Evolutionary conservation across 35 echinoderm and acorn worm genomes (phyloP), one percentile per base, ranked within the genome.

Genomic region (Anneissia japonica): DNA sequence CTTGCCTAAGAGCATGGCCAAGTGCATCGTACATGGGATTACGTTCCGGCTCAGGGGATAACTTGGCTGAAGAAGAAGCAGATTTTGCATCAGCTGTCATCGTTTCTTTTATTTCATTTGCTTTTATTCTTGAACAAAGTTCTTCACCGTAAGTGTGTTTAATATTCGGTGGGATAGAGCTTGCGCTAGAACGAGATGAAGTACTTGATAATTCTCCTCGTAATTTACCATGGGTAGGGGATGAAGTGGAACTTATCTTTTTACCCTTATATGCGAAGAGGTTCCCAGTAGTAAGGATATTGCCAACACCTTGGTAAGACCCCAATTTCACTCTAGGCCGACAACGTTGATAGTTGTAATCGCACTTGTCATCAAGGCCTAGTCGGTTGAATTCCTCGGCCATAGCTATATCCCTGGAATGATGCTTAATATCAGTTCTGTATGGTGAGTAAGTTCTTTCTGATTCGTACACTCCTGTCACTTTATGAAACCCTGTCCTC

Each of bases 371-470:
- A 64, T 88, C 92, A 14, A 92, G 79, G 17, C 91, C 92, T 17
- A 99, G 79, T 12, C 73, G 83, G 81, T 94, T 99, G 87, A 89
- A 99, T 34, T 99, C 96, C 21, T 86, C 80, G 26, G 93, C 30
- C 4, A 37, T 79, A 11, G 91, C 86, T 35, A 93, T 94, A 55
- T 99, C 92, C 32, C 83, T 86, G 32, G 96, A 83, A 37, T 93
- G 79, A 28, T 88, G 85, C 30, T 97, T 97, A 55, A 97, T 74
- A 29, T 97, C 91, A 56, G 90, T 84, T 30, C 81, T 72, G 74
- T 91, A 93, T 21, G 96, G 92, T 28, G 81, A 80, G n/a, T 91
- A 89, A 29, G 89, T 30, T 51, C 37, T 84, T 86, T 91, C 89
- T 6, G 89, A 86, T 36, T 84, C 43, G 72, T 75, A 89, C 76